A percentile compares a stretch with the other conserved stretches of the same genome.
phyloP scores from a whole-genome alignment of 2,888 invertebrate species.

The Euspilapteryx auroguttella region DNA sequence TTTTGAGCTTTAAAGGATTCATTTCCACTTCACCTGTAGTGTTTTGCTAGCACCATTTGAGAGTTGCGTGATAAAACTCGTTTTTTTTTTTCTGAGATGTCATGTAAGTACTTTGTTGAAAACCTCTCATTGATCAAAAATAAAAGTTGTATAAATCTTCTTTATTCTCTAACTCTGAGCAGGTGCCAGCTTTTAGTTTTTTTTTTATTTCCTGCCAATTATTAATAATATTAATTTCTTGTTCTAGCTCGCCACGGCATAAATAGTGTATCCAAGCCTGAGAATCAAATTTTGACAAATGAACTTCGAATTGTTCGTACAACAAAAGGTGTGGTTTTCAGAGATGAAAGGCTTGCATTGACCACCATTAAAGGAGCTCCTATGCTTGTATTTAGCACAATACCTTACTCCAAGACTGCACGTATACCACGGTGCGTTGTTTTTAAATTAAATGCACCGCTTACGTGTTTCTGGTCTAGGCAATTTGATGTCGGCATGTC shows the following conservation, averaged over 20 bases:
- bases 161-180: no score
- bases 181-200: slow-evolving; percentile 2
- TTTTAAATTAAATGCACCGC: no score
- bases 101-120: no score
- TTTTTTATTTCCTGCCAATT: slow-evolving; percentile 4
- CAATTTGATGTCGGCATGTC: no score
- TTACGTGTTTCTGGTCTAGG: no score
- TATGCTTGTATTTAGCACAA: slow-evolving; percentile 82
- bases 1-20: no score
- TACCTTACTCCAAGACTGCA: slow-evolving; percentile 77
- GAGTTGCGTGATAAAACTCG: no score
- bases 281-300: slow-evolving; percentile 53
- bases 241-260: slow-evolving; percentile 49
- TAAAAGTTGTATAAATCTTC: no score
- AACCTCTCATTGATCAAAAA: no score
- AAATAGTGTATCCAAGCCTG: slow-evolving; percentile 54
- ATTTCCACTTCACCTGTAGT: no score
- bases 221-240: slow-evolving; percentile 4
- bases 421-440: slow-evolving; percentile 61
- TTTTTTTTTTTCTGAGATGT: no score
- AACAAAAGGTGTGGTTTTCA: slow-evolving; percentile 68
- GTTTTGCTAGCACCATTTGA: no score
- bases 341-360: slow-evolving; percentile 81
- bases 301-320: slow-evolving; percentile 64
- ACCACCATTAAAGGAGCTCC: slow-evolving; percentile 78